These are phyloP conservation scores for Bombycilla garrulus DNA, from an alignment of 2,113 vertebrate genomes.

Conservation along the genomic window DNA sequence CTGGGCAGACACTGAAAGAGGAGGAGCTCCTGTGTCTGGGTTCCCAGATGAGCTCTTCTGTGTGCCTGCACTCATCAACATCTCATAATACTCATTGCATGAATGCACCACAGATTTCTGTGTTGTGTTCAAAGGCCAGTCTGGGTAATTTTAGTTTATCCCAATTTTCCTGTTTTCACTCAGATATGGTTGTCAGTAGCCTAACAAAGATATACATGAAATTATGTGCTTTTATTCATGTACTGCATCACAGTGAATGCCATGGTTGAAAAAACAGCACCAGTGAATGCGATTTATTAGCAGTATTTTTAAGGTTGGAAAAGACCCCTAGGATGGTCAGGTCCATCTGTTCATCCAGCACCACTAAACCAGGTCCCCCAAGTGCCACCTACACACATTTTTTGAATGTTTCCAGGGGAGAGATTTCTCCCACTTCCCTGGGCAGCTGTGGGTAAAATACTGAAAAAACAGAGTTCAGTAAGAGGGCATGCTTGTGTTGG, in stretches of 20 bases:
- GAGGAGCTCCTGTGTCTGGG: neutral
- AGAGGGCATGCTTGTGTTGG: neutral
- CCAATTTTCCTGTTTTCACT: neutral
- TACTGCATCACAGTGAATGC: neutral
- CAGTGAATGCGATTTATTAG: neutral
- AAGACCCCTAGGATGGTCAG: neutral
- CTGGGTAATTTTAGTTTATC: neutral
- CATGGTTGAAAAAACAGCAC: neutral
- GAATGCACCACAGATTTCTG: neutral
- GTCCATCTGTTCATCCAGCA: neutral
- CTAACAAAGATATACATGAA: neutral
- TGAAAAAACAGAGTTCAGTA: neutral
- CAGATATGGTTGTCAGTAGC: neutral
- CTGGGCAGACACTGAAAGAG: neutral
- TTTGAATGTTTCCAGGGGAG: neutral
- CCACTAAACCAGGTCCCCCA: neutral
- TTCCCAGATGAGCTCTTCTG: neutral
- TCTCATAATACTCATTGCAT: neutral
- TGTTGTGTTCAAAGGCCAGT: neutral
- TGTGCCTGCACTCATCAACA: neutral
- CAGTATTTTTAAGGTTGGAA: neutral
- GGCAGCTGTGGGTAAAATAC: neutral
- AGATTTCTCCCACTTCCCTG: neutral
- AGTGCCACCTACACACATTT: neutral
- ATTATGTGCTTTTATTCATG: neutral